These are phyloP conservation scores for Cyanoramphus novaezelandiae DNA, from an alignment of 2,113 vertebrate species.

Conservation along the genomic window DNA sequence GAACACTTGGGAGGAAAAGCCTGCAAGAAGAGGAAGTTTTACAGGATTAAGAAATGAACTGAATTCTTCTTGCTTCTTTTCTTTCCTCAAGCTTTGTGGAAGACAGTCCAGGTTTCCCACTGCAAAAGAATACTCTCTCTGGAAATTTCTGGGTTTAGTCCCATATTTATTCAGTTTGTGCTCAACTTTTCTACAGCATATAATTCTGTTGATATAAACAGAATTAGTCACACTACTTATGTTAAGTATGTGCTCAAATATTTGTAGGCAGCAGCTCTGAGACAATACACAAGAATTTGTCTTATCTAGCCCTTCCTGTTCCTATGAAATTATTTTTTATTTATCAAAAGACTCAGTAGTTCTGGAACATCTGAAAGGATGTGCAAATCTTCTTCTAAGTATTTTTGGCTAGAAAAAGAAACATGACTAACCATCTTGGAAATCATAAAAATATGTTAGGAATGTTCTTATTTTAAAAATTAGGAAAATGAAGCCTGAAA, in stretches of 20 bases:
- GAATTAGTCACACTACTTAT: background rate
- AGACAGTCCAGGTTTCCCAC: background rate
- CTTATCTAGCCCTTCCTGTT: background rate
- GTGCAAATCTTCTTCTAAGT: background rate
- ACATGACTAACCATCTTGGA: background rate
- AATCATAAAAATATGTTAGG: background rate
- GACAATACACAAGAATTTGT: background rate
- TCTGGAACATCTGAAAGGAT: background rate
- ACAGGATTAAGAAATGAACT: background rate
- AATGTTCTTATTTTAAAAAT: background rate
- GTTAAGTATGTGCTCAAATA: background rate
- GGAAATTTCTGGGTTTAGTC: background rate
- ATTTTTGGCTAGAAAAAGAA: background rate
- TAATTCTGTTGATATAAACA: background rate
- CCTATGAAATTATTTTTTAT: background rate
- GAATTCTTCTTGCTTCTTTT: background rate
- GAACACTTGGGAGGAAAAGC: background rate
- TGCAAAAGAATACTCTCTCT: background rate
- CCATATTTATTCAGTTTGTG: background rate
- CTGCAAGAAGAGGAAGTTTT: background rate
- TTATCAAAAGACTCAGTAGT: background rate
- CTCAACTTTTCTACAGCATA: background rate
- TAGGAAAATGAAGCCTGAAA: background rate
- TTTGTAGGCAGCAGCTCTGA: background rate
- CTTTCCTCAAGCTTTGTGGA: background rate